phyloP scores from a whole-genome alignment of 2,113 vertebrate species.

The Aspiorhynchus laticeps region DNA sequence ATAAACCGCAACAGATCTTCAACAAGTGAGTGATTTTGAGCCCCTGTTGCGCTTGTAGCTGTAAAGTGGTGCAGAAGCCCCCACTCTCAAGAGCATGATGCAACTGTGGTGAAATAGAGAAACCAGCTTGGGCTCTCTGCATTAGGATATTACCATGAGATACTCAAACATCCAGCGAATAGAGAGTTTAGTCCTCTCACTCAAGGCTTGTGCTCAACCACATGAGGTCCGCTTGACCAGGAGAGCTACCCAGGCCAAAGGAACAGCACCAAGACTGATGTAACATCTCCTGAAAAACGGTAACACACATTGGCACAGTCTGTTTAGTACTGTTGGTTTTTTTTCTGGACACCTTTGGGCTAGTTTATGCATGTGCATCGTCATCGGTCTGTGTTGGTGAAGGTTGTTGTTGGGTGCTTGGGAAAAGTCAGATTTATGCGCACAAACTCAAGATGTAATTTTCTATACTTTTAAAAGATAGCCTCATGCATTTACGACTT shows the following conservation, averaged over 20 bases:
- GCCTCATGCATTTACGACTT: not conserved
- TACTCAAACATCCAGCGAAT: constrained; percentile 52
- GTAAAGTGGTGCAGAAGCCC: constrained; percentile 58
- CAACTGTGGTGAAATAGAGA: constrained; percentile 59
- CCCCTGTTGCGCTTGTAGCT: constrained; percentile 48
- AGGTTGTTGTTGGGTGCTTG: constrained; percentile 10
- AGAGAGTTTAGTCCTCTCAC: constrained; percentile 47
- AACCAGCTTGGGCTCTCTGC: constrained; percentile 53
- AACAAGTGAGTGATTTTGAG: constrained; percentile 54
- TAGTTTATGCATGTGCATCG: not conserved
- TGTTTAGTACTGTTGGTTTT: not conserved
- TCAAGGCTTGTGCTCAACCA: constrained; percentile 37
- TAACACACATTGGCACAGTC: constrained; percentile 24
- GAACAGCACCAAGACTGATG: constrained; percentile 42
- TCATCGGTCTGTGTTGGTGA: constrained; percentile 12
- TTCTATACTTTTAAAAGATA: not conserved
- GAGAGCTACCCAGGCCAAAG: constrained; percentile 39
- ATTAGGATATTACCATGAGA: constrained; percentile 55
- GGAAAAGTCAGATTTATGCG: not conserved
- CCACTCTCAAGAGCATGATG: constrained; percentile 60
- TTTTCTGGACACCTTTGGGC: not conserved
- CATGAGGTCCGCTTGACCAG: constrained; percentile 44
- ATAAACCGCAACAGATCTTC: constrained; percentile 33
- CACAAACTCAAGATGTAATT: not conserved
- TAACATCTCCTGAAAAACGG: constrained; percentile 50